phyloP scores from a whole-genome alignment of 23 tunicate genomes.

The Ascidia mentula region DNA sequence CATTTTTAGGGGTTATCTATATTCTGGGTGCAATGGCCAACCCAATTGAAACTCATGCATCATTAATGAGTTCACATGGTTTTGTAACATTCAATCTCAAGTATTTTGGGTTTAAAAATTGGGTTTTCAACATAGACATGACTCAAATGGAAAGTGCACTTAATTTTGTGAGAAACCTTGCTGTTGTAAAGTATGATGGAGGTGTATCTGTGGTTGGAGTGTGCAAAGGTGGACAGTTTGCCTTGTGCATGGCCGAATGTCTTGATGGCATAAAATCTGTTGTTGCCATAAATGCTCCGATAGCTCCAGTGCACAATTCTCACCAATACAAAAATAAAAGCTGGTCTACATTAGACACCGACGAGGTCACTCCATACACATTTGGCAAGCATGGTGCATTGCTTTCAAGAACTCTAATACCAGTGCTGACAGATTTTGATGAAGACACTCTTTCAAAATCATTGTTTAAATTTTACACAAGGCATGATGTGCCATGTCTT shows the following conservation, averaged over 20 bases:
- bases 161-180: constrained; percentile 18
- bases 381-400: background rate
- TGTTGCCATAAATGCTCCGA: constrained; percentile 19
- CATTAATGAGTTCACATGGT: constrained; percentile 57
- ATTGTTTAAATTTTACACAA: background rate
- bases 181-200: background rate
- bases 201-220: constrained; percentile 33
- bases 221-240: constrained; percentile 22
- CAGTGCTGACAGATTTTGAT: background rate
- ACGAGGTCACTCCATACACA: background rate
- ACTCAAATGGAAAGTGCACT: constrained; percentile 28
- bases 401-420: background rate
- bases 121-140: constrained; percentile 2
- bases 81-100: constrained; percentile 53
- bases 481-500: constrained; percentile 18
- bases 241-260: constrained; percentile 29
- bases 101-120: constrained; percentile 18
- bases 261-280: constrained; percentile 20
- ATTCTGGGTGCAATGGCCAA: background rate
- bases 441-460: background rate
- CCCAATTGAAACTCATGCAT: constrained; percentile 2
- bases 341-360: background rate
- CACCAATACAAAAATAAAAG: constrained; percentile 3
- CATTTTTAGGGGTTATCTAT: background rate
- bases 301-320: constrained; percentile 2